Percentiles rank a stretch among this genome's conserved stretches.
These are phyloP conservation scores for Drosophila emarginata DNA, from an alignment of 2,888 invertebrate species.

Conservation along the genomic window DNA sequence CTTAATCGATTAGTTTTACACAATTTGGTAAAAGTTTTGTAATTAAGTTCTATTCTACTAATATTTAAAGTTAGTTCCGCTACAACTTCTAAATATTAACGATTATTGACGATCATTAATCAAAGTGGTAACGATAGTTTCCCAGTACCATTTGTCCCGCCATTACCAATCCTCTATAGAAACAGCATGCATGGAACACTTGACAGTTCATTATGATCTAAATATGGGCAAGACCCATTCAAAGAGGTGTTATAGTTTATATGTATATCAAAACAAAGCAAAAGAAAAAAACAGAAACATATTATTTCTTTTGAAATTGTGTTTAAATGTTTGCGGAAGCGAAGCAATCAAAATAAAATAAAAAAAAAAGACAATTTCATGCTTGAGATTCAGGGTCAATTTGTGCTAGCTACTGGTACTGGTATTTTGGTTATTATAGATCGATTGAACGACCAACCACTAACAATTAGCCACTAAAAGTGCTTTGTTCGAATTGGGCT, in stretches of 20 bases:
- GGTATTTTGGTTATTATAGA: slow-evolving; percentile 4
- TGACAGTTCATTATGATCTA: slow-evolving; percentile 50
- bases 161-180: slow-evolving; percentile 23
- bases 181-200: slow-evolving; percentile 33
- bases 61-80: slow-evolving; percentile 2
- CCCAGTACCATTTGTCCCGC: neutral
- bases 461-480: slow-evolving; percentile 52
- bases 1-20: neutral
- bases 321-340: slow-evolving; percentile 59
- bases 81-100: slow-evolving; percentile 1
- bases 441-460: slow-evolving; percentile 12
- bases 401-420: slow-evolving; percentile 46
- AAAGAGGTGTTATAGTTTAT: slow-evolving; percentile 49
- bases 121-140: slow-evolving; percentile 10
- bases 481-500: slow-evolving; percentile 54
- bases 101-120: slow-evolving; percentile 13
- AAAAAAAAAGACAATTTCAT: slow-evolving; percentile 57
- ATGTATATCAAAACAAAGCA: neutral
- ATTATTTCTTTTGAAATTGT: slow-evolving; percentile 13
- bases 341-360: slow-evolving; percentile 31
- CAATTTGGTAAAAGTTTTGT: neutral
- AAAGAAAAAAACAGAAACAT: slow-evolving; percentile 3
- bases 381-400: slow-evolving; percentile 56
- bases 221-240: slow-evolving; percentile 51
- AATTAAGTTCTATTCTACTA: neutral